These are phyloP conservation scores for Smutsia temminckii DNA, from an alignment of 2,797 vertebrate genomes.

Conservation along the genomic window DNA sequence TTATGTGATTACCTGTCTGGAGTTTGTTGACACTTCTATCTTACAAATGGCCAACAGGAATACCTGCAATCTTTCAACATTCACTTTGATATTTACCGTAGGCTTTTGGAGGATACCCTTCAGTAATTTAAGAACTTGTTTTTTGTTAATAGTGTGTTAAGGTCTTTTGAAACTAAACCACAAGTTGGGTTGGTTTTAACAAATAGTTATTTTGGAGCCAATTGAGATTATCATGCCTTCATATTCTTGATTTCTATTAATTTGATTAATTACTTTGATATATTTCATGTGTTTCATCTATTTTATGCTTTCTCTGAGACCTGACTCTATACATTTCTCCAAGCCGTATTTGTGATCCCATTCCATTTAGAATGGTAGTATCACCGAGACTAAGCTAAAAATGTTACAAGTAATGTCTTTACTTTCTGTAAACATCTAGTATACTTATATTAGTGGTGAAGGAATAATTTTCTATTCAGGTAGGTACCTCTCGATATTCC, in stretches of 20 bases:
- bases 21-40: background rate
- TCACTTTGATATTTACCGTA: slow-evolving; percentile 21
- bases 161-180: slow-evolving; percentile 29
- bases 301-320: background rate
- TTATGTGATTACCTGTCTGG: slow-evolving; percentile 1
- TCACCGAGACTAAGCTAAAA: slow-evolving; percentile 16
- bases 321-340: background rate
- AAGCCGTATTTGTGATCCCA: background rate
- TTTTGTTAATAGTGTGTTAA: background rate
- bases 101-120: background rate
- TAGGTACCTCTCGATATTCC: background rate
- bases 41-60: background rate
- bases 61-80: background rate
- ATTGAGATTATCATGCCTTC: background rate
- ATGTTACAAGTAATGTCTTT: background rate
- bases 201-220: slow-evolving; percentile 33
- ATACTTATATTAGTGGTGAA: background rate
- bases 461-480: background rate
- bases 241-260: slow-evolving; percentile 9
- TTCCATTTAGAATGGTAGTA: background rate
- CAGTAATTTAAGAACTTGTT: slow-evolving; percentile 29
- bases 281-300: background rate
- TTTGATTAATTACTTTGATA: slow-evolving; percentile 22
- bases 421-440: background rate
- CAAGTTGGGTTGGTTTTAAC: slow-evolving; percentile 43